Evolutionary conservation across 1,140 invertebrate genomes (phyloP).

Genomic region (Saxidomus purpurata): DNA sequence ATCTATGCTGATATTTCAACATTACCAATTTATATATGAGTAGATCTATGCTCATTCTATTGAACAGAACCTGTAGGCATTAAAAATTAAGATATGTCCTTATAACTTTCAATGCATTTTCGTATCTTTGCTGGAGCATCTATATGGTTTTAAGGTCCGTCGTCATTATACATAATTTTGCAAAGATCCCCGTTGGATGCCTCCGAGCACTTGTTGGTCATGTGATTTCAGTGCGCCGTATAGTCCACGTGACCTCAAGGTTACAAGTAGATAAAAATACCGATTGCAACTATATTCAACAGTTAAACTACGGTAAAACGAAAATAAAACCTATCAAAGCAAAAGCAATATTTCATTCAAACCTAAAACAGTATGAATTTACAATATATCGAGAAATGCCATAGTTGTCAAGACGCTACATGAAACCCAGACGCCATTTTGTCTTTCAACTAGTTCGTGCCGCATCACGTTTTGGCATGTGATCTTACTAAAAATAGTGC

Average conservation of each 20-base stretch:
- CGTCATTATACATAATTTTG: no score
- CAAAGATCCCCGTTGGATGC: neutral
- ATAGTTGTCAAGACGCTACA: constrained; percentile 75
- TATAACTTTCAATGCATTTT: no score
- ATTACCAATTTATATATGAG: no score
- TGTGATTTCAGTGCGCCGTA: constrained; percentile 3
- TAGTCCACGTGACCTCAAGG: constrained; percentile 56
- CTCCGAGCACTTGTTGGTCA: constrained; percentile 38
- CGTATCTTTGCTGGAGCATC: no score
- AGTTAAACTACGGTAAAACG: neutral
- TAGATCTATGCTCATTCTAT: no score
- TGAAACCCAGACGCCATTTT: constrained; percentile 72
- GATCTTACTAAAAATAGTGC: constrained; percentile 58
- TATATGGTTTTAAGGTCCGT: no score
- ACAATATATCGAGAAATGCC: constrained; percentile 46
- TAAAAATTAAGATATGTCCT: no score
- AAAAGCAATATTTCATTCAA: neutral
- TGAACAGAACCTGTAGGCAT: no score
- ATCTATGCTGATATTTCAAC: no score
- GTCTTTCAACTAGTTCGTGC: constrained; percentile 68
- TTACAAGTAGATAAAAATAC: constrained; percentile 6
- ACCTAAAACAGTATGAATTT: neutral
- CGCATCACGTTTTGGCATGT: constrained; percentile 52
- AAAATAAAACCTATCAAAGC: neutral
- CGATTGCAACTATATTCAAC: neutral